Conservation (phyloP, 2,888 invertebrate species). For the Ommatoiulus sabulosus region DNA sequence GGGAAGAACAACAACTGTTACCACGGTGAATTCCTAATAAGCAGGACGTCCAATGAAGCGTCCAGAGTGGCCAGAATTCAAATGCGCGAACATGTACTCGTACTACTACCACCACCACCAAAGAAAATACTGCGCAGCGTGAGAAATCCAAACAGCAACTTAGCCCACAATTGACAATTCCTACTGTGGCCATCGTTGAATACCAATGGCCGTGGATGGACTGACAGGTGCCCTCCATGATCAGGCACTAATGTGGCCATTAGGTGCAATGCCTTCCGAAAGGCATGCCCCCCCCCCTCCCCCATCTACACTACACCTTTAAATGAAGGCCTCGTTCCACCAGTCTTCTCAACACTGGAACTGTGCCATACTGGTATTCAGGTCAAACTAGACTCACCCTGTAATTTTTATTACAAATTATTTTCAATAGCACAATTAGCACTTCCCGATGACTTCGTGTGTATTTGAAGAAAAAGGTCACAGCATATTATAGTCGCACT, state of each 20-base stretch:
- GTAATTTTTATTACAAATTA: neutral
- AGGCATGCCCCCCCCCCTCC: neutral
- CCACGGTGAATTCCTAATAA: slow-evolving; percentile 43
- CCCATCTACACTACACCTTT: no score
- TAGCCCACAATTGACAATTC: no score
- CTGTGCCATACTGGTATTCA: neutral
- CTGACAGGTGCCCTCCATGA: neutral
- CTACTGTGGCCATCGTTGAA: neutral
- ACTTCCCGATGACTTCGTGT: neutral
- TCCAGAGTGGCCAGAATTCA: neutral
- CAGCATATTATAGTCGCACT: no score
- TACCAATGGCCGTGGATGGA: neutral
- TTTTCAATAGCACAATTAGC: neutral
- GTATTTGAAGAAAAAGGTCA: neutral
- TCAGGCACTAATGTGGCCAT: neutral
- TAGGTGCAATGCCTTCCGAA: neutral
- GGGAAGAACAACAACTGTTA: slow-evolving; percentile 34
- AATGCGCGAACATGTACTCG: neutral
- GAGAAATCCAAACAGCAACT: neutral
- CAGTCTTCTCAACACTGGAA: neutral
- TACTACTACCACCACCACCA: neutral
- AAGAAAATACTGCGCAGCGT: neutral
- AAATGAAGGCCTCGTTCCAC: neutral
- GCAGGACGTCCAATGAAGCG: neutral
- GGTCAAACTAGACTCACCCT: neutral